These are phyloP conservation scores for Bettongia penicillata DNA, from an alignment of 2,113 vertebrate genomes.

Conservation along the genomic window DNA sequence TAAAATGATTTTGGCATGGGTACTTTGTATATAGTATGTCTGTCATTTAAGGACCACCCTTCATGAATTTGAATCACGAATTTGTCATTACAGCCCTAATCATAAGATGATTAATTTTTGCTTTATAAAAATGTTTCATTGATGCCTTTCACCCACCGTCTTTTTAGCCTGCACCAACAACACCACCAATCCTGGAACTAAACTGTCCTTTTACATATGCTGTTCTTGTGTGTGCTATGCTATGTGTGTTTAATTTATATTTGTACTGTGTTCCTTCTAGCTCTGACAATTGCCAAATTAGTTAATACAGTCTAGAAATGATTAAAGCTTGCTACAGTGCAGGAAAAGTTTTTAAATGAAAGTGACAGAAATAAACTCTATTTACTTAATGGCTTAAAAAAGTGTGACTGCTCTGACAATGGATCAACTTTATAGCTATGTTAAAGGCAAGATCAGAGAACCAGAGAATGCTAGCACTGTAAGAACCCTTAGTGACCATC, in stretches of 20 bases:
- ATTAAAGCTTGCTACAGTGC: background rate
- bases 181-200: background rate
- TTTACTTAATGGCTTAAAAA: background rate
- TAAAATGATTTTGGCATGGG: background rate
- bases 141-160: background rate
- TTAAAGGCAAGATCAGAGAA: background rate
- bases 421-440: background rate
- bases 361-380: background rate
- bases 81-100: background rate
- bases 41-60: background rate
- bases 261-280: background rate
- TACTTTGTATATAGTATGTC: background rate
- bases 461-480: background rate
- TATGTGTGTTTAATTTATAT: background rate
- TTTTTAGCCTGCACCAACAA: background rate
- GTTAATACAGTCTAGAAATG: background rate
- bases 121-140: background rate
- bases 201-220: background rate
- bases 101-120: background rate
- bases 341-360: constrained; percentile 25
- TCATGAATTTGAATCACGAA: background rate
- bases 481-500: background rate
- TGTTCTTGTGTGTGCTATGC: background rate
- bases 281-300: background rate
- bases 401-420: background rate